Percentiles rank a stretch among this genome's conserved stretches.
Evolutionary conservation across 2,797 vertebrate species (phyloP).

Genomic region (Myotis vivesi): DNA sequence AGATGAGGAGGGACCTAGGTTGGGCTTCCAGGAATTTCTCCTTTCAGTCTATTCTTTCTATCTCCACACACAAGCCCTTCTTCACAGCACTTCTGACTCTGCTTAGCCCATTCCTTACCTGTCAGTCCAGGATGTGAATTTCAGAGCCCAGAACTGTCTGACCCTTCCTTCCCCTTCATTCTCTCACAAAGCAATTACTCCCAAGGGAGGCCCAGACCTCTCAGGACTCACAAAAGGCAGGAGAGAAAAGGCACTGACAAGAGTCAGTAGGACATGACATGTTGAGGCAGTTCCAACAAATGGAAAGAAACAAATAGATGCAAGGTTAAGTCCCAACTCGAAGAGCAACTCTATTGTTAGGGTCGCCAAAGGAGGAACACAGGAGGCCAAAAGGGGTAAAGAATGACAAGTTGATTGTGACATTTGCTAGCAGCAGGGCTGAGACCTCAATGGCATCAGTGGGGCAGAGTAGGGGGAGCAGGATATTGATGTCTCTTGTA

Average conservation of each 20-base stretch:
- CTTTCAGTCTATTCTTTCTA: too few species aligned
- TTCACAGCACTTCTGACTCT: too few species aligned
- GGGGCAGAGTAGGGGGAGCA: too few species aligned
- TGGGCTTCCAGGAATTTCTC: background rate
- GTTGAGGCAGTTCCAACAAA: background rate
- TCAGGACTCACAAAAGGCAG: background rate
- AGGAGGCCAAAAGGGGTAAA: too few species aligned
- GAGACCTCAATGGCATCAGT: too few species aligned
- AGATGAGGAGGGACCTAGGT: background rate
- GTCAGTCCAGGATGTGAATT: background rate
- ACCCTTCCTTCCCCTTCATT: background rate
- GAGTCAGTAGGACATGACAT: background rate
- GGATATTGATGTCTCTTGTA: too few species aligned
- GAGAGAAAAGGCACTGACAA: background rate
- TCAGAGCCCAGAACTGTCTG: background rate
- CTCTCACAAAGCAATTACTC: background rate
- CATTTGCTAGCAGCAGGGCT: too few species aligned
- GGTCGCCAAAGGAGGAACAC: too few species aligned
- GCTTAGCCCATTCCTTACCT: background rate
- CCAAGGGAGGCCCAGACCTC: background rate
- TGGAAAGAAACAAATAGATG: background rate
- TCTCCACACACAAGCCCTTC: too few species aligned
- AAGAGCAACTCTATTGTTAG: background rate
- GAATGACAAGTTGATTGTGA: too few species aligned
- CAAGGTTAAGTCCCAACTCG: background rate